Base-by-base conservation (phyloP, 2,888 invertebrate species). In the Drosophila multiciliata region DNA sequence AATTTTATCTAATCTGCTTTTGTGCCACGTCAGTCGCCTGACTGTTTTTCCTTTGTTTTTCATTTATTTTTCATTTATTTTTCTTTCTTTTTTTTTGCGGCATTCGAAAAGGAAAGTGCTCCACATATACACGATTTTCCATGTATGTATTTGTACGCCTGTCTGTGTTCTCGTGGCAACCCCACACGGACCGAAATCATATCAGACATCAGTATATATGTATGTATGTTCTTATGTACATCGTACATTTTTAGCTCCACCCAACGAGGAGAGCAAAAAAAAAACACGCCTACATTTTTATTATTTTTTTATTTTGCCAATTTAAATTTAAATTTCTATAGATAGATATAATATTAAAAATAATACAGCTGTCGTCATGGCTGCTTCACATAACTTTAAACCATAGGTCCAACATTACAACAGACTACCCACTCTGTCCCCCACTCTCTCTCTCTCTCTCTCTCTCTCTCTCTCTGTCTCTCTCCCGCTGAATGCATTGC, bases 281-380 rank as follows among this genome's bases (percentile, higher is more conserved):
- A n/a, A n/a, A 36, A 53, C 4, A 26, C 60, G 59, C 68, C 68
- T 5, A 35, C 40, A 17, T 40, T 23, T 53, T 33, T 57, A 12
- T 11, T 12, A 29, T 29, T 12, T 38, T 48, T 33, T 61, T 42
- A 57, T 66, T 48, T 59, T 50, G 61, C 33, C 54, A 79, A 66
- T 80, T 69, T 60, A 20, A 38, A 45, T 38, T 38, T 36, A 7
- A 26, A 42, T 57, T 63, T 42, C 55, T 60, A 20, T 53, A 23
- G 52, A 42, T 40, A 26, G 36, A 36, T 68, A 49, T 65, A 45
- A 29, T 11, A n/a, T 48, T 29, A 29, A 29, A 29, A 29, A 17
- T 33, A 40, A 33, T 52, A 36, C 35, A 61, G 66, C 50, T 65
- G 72, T 61, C 90, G 90, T 87, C 87, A 87, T 90, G 90, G 86